Evolutionary conservation across 2,797 vertebrate genomes (phyloP).

Genomic region (Craterocephalus amniculus): DNA sequence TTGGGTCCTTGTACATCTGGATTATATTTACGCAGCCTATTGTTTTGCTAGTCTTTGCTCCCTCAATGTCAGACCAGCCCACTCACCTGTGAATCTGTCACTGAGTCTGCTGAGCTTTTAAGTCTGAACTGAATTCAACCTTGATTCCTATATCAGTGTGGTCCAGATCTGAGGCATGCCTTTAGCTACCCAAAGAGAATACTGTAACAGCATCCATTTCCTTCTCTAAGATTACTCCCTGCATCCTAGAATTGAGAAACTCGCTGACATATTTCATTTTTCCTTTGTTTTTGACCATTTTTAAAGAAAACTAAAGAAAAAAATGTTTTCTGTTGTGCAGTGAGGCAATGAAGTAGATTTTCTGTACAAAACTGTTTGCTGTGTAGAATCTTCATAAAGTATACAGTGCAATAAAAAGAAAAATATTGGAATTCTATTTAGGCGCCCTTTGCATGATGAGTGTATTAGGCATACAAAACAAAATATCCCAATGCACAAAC

Average conservation of each 20-base stretch:
- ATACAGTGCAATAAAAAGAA: background rate
- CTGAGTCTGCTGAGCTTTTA: background rate
- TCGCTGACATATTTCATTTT: background rate
- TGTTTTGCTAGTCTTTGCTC: background rate
- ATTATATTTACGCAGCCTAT: background rate
- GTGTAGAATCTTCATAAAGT: slow-evolving; percentile 6
- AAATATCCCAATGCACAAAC: background rate
- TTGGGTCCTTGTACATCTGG: background rate
- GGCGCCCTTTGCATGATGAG: background rate
- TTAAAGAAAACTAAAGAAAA: background rate
- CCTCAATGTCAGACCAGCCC: too few species aligned
- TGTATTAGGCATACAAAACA: too few species aligned
- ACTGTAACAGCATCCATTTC: background rate
- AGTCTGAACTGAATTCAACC: background rate
- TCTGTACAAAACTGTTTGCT: background rate
- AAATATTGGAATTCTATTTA: background rate
- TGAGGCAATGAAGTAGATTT: background rate
- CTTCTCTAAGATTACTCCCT: background rate
- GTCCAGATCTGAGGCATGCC: background rate
- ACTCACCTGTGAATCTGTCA: background rate
- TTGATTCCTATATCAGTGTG: background rate
- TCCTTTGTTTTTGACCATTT: too few species aligned
- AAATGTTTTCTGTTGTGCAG: slow-evolving; percentile 4
- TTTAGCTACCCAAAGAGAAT: background rate
- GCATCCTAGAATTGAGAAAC: background rate